Base-by-base conservation (phyloP, 1,140 invertebrate genomes). In the Holotrichia oblita region DNA sequence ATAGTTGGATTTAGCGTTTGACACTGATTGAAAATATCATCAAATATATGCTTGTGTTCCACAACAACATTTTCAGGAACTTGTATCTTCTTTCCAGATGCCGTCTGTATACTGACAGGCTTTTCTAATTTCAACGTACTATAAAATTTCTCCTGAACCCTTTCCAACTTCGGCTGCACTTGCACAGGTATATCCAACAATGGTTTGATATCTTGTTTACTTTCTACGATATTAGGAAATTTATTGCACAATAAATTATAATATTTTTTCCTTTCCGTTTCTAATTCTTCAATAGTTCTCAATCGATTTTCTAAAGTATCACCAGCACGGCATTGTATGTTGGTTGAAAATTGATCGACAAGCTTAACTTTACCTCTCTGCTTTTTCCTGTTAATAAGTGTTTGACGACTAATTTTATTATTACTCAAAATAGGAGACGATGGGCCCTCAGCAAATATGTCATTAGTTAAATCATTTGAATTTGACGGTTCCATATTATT, bases 381-480 rank as follows among this genome's bases (percentile, higher is more conserved):
- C 40, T 72, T 79, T 69, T 42, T 78, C 48, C 74, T 81, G 8
- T 40, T 4, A 22, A 77, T 24, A 12, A 78, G 24, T 7, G 34
- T 40, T 76, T 73, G 79, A 55, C 78, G 44, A 59, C 72, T 80
- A 14, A 75, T 77, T 79, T 75, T 72, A 79, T 14, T 64, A 40
- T 34, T 77, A 40, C 27, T 77, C n/a, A 82, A 72, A 73, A 82
- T 41, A 34, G 81, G 81, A 69, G 81, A 82, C n/a, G 78, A 59
- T 0, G 80, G 79, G 40, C 48, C 77, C 27, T 82, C 78, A 24
- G 1, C 6, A 10, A 40, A 40, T 41, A 41, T 40, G 8, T 72
- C 73, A 69, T 69, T 34, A 9, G 61, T 22, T 14, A 69, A 34
- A 27, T 69, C 61, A 69, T 69, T 69, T 69, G 27, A 69, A 69